phyloP scores from a whole-genome alignment of 1,140 invertebrate species.

The Lepidurus couesii region DNA sequence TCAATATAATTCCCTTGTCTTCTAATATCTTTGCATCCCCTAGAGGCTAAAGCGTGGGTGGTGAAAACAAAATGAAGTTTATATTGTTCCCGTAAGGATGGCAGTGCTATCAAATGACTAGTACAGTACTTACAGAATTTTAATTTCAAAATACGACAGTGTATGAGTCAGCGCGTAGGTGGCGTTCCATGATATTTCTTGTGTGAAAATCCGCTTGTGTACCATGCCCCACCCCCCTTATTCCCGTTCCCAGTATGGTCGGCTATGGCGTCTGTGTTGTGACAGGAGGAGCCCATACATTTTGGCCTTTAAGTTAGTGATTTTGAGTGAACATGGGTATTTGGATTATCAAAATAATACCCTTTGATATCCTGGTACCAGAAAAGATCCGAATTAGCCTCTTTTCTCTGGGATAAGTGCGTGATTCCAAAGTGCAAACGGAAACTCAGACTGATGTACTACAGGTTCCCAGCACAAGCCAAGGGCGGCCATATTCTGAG shows the following conservation, averaged over 20 bases:
- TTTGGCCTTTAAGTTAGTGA: neutral
- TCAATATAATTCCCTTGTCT: no score
- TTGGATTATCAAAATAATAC: slow-evolving; percentile 14
- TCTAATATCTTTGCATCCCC: no score
- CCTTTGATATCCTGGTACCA: neutral
- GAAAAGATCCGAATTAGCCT: neutral
- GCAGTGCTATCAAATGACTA: neutral
- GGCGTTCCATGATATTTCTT: neutral
- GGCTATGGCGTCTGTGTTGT: slow-evolving; percentile 18
- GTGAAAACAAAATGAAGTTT: no score
- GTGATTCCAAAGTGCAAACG: neutral
- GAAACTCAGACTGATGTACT: neutral
- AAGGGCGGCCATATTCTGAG: slow-evolving; percentile 12
- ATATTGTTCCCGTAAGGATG: no score
- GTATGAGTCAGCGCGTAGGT: slow-evolving; percentile 4
- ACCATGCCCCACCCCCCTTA: neutral
- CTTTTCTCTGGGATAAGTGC: neutral
- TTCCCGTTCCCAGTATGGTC: neutral
- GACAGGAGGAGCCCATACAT: neutral
- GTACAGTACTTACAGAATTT: no score
- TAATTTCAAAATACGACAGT: neutral
- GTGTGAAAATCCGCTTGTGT: neutral
- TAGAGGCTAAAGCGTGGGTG: no score
- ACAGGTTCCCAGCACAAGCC: neutral
- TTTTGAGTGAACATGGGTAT: slow-evolving; percentile 16